These are phyloP conservation scores for Catocala nupta DNA, from an alignment of 2,888 invertebrate species.

Conservation along the genomic window DNA sequence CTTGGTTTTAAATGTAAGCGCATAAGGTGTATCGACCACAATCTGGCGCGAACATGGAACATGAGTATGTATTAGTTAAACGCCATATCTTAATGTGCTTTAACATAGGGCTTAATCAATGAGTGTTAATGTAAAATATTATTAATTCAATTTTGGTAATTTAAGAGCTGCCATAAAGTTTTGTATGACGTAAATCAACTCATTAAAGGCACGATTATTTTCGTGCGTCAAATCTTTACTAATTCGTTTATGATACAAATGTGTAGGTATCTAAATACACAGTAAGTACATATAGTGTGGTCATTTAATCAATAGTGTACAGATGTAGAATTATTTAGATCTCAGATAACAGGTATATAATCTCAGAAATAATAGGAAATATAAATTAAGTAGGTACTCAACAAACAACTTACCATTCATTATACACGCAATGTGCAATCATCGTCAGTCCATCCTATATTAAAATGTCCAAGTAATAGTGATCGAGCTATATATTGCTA, in stretches of 20 bases:
- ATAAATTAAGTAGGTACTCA: background rate
- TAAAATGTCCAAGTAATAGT: too few species aligned
- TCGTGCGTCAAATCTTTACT: constrained; percentile 19
- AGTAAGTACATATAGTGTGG: constrained; percentile 17
- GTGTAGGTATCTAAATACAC: constrained; percentile 3
- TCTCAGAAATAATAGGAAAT: background rate
- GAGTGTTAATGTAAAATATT: constrained; percentile 32
- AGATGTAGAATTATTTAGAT: constrained; percentile 9
- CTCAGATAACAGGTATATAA: constrained; percentile 7
- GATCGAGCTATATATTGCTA: too few species aligned
- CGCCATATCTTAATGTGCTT: constrained; percentile 25
- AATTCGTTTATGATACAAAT: background rate
- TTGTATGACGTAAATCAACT: background rate
- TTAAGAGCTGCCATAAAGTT: constrained; percentile 10
- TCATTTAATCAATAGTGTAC: constrained; percentile 26
- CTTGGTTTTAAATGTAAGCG: constrained; percentile 22
- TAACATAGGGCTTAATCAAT: constrained; percentile 22
- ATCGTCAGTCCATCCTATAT: too few species aligned
- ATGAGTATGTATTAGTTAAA: constrained; percentile 18
- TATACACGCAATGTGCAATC: too few species aligned
- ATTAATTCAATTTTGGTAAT: constrained; percentile 23
- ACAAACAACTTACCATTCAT: background rate
- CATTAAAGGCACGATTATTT: constrained; percentile 23
- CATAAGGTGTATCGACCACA: constrained; percentile 14
- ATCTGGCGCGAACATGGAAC: constrained; percentile 24